Conservation (phyloP, 2,888 invertebrate species). For the Patella depressa region DNA sequence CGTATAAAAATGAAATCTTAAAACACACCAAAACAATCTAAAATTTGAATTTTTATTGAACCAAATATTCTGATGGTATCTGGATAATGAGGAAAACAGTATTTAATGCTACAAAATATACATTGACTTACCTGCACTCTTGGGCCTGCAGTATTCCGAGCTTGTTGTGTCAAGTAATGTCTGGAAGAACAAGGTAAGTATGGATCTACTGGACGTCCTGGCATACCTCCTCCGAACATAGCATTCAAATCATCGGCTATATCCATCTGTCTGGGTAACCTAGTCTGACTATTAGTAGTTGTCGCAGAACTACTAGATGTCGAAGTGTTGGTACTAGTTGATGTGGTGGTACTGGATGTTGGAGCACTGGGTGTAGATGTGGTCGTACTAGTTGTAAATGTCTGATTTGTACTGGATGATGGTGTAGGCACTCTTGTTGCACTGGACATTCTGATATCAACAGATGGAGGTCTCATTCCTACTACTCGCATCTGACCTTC, state of each 20-base stretch:
- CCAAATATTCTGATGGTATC: too few species aligned
- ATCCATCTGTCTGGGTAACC: slow-evolving; percentile 27
- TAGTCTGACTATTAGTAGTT: slow-evolving; percentile 43
- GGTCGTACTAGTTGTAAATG: neutral
- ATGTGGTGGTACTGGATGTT: slow-evolving; percentile 23
- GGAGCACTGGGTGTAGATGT: neutral
- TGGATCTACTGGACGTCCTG: slow-evolving; percentile 44
- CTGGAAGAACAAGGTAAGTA: slow-evolving; percentile 51
- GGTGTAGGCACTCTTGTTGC: neutral
- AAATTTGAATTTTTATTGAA: too few species aligned
- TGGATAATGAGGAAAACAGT: too few species aligned
- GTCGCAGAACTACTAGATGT: slow-evolving; percentile 21
- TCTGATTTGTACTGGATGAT: neutral
- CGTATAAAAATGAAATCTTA: too few species aligned
- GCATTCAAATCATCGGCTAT: slow-evolving; percentile 35
- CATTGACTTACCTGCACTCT: neutral
- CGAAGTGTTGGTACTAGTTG: slow-evolving; percentile 32
- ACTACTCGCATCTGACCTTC: too few species aligned
- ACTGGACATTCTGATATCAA: too few species aligned
- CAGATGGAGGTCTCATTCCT: too few species aligned
- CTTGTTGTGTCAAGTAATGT: slow-evolving; percentile 53
- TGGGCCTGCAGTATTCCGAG: slow-evolving; percentile 26
- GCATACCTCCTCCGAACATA: slow-evolving; percentile 36
- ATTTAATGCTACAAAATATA: neutral
- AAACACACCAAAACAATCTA: too few species aligned